phyloP scores from a whole-genome alignment of 2,797 vertebrate genomes.

The Rallus crepitans region DNA sequence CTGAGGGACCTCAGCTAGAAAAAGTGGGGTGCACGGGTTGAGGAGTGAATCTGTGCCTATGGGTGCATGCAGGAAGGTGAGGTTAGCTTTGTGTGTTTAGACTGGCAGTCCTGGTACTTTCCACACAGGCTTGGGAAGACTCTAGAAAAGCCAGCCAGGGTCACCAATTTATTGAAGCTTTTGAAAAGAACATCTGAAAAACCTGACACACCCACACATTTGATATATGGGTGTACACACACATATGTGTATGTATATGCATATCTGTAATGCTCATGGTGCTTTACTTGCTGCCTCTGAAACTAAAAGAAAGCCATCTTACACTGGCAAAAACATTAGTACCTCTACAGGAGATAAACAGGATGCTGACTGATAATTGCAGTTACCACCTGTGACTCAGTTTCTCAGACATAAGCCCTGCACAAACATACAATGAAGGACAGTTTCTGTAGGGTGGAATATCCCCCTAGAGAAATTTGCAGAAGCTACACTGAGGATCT shows the following conservation, averaged over 20 bases:
- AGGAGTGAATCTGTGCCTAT: background rate
- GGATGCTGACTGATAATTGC: constrained; percentile 10
- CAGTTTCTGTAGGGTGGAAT: background rate
- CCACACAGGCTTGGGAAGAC: background rate
- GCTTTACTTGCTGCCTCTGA: background rate
- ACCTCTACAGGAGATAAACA: background rate
- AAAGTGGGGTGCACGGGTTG: background rate
- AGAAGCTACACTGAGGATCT: background rate
- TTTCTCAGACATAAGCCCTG: constrained; percentile 33
- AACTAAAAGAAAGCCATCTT: background rate
- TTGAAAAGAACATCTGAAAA: background rate
- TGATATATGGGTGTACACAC: background rate
- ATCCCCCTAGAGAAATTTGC: background rate
- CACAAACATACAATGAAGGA: constrained; percentile 13
- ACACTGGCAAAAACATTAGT: background rate
- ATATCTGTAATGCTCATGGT: background rate
- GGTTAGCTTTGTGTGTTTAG: background rate
- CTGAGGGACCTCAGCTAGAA: background rate
- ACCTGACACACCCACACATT: background rate
- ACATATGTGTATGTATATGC: background rate
- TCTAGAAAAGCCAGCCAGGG: constrained; percentile 12
- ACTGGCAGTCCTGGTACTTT: constrained; percentile 14
- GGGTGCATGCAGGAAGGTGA: background rate
- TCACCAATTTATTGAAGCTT: background rate
- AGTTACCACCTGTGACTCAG: constrained; percentile 23